Evolutionary conservation across 2,797 vertebrate species (phyloP).

Genomic region (Ambastaia sidthimunki): DNA sequence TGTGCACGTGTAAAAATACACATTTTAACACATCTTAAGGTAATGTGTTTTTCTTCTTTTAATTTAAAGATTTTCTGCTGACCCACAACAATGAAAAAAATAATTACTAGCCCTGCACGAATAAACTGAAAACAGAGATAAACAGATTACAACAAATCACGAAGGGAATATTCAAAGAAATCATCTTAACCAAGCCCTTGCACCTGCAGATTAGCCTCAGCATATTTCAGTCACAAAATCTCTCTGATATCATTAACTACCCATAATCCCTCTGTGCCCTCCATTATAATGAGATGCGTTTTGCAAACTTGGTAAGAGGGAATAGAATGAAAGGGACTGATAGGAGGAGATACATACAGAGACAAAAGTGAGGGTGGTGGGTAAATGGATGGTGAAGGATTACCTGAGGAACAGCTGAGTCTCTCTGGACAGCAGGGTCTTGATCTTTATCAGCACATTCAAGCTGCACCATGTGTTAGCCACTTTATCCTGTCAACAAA

Average conservation of each 20-base stretch:
- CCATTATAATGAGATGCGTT: slow-evolving; percentile 56
- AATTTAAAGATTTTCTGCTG: too few species aligned
- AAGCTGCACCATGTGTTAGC: slow-evolving; percentile 97
- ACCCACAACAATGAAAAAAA: neutral
- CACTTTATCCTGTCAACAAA: slow-evolving; percentile 90
- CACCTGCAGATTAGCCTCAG: slow-evolving; percentile 57
- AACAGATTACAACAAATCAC: slow-evolving; percentile 32
- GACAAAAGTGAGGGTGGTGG: slow-evolving; percentile 30
- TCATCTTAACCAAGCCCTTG: slow-evolving; percentile 51
- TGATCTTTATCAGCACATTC: slow-evolving; percentile 92
- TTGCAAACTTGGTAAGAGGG: slow-evolving; percentile 29
- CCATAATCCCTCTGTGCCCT: slow-evolving; percentile 57
- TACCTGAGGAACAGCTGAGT: slow-evolving; percentile 93
- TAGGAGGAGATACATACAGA: slow-evolving; percentile 19
- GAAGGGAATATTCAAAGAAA: slow-evolving; percentile 35
- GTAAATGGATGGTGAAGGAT: slow-evolving; percentile 64
- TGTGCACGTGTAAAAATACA: neutral
- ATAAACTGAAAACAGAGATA: neutral
- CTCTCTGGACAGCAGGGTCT: slow-evolving; percentile 82
- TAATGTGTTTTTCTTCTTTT: neutral
- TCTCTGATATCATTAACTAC: slow-evolving; percentile 54
- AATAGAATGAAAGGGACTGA: slow-evolving; percentile 13
- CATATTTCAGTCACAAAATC: slow-evolving; percentile 55
- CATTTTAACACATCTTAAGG: neutral
- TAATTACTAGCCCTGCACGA: neutral